These are phyloP conservation scores for Atlantisia rogersi DNA, from an alignment of 2,113 vertebrate species.

Conservation along the genomic window DNA sequence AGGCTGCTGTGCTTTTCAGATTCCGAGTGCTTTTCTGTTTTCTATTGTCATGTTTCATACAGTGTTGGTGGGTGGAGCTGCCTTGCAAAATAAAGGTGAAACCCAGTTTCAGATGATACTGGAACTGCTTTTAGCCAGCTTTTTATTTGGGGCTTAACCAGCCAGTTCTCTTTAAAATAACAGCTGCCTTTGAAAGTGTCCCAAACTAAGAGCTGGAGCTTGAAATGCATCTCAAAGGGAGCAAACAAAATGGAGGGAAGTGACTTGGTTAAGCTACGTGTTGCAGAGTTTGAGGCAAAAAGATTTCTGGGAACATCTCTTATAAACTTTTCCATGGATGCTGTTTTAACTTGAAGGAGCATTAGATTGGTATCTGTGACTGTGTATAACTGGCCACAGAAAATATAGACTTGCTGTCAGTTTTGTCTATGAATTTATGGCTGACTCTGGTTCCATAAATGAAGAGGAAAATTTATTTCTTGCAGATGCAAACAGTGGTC, in stretches of 20 bases:
- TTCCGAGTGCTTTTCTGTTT: not conserved
- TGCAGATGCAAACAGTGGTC: not conserved
- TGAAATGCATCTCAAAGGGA: not conserved
- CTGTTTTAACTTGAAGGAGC: not conserved
- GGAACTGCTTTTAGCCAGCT: not conserved
- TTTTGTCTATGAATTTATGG: not conserved
- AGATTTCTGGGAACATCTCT: not conserved
- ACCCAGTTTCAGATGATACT: not conserved
- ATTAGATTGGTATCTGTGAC: not conserved
- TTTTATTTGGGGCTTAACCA: not conserved
- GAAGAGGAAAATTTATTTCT: not conserved
- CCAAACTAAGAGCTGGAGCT: not conserved
- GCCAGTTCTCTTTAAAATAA: not conserved
- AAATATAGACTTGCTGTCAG: not conserved
- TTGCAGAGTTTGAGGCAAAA: not conserved
- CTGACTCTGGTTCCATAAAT: not conserved
- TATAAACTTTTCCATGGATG: not conserved
- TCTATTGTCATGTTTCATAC: not conserved
- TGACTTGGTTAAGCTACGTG: not conserved
- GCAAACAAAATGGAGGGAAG: not conserved
- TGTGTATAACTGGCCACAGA: not conserved
- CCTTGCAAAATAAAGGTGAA: not conserved
- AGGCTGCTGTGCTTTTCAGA: not conserved
- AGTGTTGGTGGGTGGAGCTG: not conserved
- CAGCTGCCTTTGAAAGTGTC: not conserved